phyloP scores from a whole-genome alignment of 1,140 invertebrate genomes.

The Temnothorax longispinosus region DNA sequence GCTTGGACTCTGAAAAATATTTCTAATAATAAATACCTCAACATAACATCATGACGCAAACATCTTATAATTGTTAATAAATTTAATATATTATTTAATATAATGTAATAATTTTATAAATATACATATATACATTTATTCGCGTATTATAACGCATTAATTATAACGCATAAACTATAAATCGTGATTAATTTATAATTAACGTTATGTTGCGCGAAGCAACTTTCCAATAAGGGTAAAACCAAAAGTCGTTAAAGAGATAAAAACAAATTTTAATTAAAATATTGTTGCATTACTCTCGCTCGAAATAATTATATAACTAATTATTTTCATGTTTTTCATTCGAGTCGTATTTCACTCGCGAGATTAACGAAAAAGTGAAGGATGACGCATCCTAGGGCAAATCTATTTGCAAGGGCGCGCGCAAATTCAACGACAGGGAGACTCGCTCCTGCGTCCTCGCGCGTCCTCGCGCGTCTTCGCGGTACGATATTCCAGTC shows the following conservation, averaged over 20 bases:
- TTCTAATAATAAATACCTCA: neutral
- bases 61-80: neutral
- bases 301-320: neutral
- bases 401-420: conserved; percentile 27
- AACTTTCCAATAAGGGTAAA: neutral
- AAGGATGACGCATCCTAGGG: conserved; percentile 1
- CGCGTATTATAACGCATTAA: neutral
- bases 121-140: neutral
- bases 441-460: conserved; percentile 51
- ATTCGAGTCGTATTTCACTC: neutral
- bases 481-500: conserved; percentile 62
- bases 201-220: neutral
- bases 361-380: neutral
- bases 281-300: neutral
- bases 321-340: neutral
- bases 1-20: neutral
- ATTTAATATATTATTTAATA: conserved; percentile 3
- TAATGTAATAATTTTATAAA: neutral
- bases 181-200: conserved; percentile 36
- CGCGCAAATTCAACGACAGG: neutral
- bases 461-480: conserved; percentile 24
- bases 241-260: neutral
- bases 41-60: neutral
- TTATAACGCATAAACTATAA: neutral
- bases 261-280: conserved; percentile 8